Base-by-base conservation (phyloP, 2,113 vertebrate species). In the Pogona vitticeps region DNA sequence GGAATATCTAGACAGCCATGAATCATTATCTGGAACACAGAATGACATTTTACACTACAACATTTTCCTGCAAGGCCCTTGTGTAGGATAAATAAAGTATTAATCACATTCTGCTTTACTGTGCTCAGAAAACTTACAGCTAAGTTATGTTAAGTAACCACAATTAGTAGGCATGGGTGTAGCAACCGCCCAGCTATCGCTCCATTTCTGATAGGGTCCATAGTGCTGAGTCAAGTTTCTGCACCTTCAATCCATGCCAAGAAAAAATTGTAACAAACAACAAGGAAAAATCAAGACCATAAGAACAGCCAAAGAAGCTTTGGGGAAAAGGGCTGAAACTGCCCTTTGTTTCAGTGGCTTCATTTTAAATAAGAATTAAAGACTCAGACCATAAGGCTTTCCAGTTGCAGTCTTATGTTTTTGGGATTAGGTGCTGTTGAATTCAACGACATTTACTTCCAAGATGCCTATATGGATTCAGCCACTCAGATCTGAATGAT, bases 241-340 rank as follows among this genome's bases (percentile, higher is more conserved):
- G 58, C 33, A 58, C 70, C 40, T 31, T 18, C 58, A 36, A 17
- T 71, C 67, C 70, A 58, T 58, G 68, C 71, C 82, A 84, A 61
- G 58, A 75, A 83, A 83, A 42, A 63, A 1, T 21, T 84, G 28
- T 42, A 63, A 18, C n/a, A 33, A 84, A 9, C 36, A 63, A 56
- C 3, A 17, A 75, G 52, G 36, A 83, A 21, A 76, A 84, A 63
- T 65, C 2, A 76, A 65, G 28, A 76, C 82, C 36, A 84, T 26
- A 76, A 84, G 71, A 84, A 63, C 36, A 84, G 71, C 82, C 71
- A 72, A 13, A 73, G 33, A n/a, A n/a, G 73, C 71, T 63, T 61
- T 21, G 31, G 68, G 71, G 73, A 61, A 73, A 72, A 83, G 70
- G 70, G 36, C 82, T 73, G 70, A 73, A 61, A 21, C 26, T 17